A percentile compares a stretch with the other conserved stretches of the same genome.
Conservation (phyloP, 2,888 invertebrate genomes). For the Synergus japonicus region DNA sequence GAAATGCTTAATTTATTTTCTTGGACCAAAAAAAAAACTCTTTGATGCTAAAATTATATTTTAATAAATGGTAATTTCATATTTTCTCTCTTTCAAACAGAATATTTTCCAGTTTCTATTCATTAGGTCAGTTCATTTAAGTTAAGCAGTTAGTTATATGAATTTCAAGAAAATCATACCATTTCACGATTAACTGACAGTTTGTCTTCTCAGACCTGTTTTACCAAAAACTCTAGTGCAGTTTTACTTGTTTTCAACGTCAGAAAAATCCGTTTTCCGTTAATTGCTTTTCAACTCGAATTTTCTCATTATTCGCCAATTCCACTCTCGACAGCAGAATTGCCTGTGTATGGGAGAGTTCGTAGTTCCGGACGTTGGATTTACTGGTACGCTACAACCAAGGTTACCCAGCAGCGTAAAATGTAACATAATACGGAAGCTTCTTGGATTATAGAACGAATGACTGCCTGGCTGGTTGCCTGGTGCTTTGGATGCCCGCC, state of each 20-base stretch:
- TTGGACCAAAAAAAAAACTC: background rate
- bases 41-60: background rate
- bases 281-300: constrained; percentile 31
- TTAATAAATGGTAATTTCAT: background rate
- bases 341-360: constrained; percentile 4
- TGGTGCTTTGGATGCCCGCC: constrained; percentile 34
- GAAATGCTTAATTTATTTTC: too few species aligned
- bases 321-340: constrained; percentile 27
- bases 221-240: background rate
- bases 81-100: background rate
- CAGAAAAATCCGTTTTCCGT: constrained; percentile 1
- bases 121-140: background rate
- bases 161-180: background rate
- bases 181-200: background rate
- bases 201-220: background rate
- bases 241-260: background rate
- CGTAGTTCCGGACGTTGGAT: constrained; percentile 12
- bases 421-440: constrained; percentile 36
- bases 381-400: constrained; percentile 22
- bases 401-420: constrained; percentile 30
- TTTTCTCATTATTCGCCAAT: constrained; percentile 36
- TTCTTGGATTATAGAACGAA: constrained; percentile 41
- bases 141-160: background rate
- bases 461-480: constrained; percentile 35
- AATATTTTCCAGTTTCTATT: background rate